Conservation (phyloP, 2,888 invertebrate species). For the Drosophila conformis region DNA sequence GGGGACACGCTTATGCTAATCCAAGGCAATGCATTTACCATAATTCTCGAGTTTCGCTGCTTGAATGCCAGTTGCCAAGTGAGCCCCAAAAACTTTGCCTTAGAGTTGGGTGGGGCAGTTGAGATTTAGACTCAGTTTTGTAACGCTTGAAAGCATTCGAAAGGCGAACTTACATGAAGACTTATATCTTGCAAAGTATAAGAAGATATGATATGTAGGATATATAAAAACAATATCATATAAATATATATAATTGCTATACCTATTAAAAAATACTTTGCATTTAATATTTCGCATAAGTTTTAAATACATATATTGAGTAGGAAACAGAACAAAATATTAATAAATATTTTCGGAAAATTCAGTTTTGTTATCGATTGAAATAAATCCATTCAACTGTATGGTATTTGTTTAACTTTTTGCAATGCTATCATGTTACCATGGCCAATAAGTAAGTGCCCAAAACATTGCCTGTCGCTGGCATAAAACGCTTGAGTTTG, state of each 20-base stretch:
- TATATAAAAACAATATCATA: neutral
- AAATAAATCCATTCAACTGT: neutral
- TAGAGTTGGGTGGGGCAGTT: neutral
- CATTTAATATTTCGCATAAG: neutral
- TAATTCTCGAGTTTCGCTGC: slow-evolving; percentile 32
- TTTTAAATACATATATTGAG: neutral
- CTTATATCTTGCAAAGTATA: neutral
- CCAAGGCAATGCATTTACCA: slow-evolving; percentile 49
- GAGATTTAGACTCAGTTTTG: slow-evolving; percentile 5
- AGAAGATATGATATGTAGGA: neutral
- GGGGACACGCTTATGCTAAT: slow-evolving; percentile 68
- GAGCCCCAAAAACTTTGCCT: neutral
- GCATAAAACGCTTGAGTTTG: slow-evolving; percentile 21
- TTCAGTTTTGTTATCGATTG: neutral
- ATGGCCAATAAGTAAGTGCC: slow-evolving; percentile 14
- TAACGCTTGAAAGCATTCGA: slow-evolving; percentile 1
- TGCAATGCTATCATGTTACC: slow-evolving; percentile 4
- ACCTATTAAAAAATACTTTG: neutral
- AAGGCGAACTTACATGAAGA: neutral
- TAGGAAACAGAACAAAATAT: neutral
- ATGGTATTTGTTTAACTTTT: neutral
- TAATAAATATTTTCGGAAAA: neutral
- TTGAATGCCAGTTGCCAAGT: slow-evolving; percentile 17
- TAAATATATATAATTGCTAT: neutral
- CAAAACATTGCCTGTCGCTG: slow-evolving; percentile 26